phyloP scores from a whole-genome alignment of 2,888 invertebrate genomes.

The Hyalella azteca region DNA sequence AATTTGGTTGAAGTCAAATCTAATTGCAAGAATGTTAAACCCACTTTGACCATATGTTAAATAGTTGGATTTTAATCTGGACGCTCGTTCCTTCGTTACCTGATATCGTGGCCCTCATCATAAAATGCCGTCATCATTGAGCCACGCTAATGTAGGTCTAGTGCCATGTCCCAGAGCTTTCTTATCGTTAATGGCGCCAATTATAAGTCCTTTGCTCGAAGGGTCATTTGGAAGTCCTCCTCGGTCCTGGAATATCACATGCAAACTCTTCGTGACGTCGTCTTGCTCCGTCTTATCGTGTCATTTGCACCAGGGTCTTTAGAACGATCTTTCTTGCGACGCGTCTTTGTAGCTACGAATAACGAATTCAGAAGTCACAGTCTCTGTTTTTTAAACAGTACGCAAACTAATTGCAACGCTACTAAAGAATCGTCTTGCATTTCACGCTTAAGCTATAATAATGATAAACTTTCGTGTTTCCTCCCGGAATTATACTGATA shows the following conservation, averaged over 20 bases:
- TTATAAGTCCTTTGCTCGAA: not conserved
- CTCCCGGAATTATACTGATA: too few relatives aligned
- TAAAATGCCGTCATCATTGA: not conserved
- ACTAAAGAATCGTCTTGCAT: too few relatives aligned
- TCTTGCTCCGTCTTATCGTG: not conserved
- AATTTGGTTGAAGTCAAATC: too few relatives aligned
- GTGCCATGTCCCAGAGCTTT: not conserved
- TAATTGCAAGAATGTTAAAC: too few relatives aligned
- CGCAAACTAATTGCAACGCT: too few relatives aligned
- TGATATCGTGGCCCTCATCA: not conserved
- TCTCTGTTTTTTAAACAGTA: too few relatives aligned
- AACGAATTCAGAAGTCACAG: too few relatives aligned
- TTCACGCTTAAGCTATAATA: too few relatives aligned
- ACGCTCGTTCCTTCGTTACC: not conserved
- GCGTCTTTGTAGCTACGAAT: too few relatives aligned
- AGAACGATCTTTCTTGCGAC: not conserved
- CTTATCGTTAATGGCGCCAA: slow-evolving; percentile 10
- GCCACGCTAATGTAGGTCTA: not conserved
- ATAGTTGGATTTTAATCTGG: too few relatives aligned
- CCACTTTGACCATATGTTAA: too few relatives aligned
- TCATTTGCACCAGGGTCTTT: not conserved
- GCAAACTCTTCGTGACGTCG: not conserved
- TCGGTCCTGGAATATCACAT: not conserved
- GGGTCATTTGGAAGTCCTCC: not conserved
- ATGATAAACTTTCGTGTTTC: too few relatives aligned